Conservation (phyloP, 1,140 invertebrate species). For the Pseudobourletiella spinata region DNA sequence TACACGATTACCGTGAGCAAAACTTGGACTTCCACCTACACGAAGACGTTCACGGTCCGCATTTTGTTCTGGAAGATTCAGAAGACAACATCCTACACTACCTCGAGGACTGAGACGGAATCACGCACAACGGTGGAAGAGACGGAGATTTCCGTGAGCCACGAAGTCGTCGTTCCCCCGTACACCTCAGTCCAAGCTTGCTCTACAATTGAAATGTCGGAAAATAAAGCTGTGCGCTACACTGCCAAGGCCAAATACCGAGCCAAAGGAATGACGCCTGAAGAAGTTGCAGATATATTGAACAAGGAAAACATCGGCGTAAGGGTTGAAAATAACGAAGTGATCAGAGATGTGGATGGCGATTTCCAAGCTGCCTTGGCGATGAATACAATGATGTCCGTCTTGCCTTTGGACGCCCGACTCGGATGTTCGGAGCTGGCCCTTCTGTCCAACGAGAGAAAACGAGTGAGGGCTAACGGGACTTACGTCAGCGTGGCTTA, state of each 20-base stretch:
- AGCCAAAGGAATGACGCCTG: not conserved
- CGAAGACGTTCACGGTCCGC: not conserved
- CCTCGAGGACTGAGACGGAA: not conserved
- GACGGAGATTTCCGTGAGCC: not conserved
- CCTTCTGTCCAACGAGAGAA: too few relatives aligned
- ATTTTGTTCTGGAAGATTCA: not conserved
- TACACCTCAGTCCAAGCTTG: constrained; percentile 8
- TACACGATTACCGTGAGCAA: not conserved
- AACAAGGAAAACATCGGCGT: not conserved
- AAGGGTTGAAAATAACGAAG: too few relatives aligned
- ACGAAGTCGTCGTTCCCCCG: constrained; percentile 7
- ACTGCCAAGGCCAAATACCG: not conserved
- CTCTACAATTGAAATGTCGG: not conserved
- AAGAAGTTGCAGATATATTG: not conserved
- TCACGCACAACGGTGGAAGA: not conserved
- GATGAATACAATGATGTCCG: too few relatives aligned
- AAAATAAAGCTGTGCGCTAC: not conserved
- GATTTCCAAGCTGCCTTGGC: too few relatives aligned
- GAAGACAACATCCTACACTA: not conserved
- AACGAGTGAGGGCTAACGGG: too few relatives aligned
- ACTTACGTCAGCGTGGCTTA: too few relatives aligned
- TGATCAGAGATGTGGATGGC: too few relatives aligned
- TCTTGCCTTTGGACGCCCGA: too few relatives aligned
- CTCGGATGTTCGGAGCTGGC: too few relatives aligned
- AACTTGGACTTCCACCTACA: constrained; percentile 5